A percentile compares a stretch with the other conserved stretches of the same genome.
Evolutionary conservation across 2,113 vertebrate species (phyloP).

Genomic region (Sander vitreus): DNA sequence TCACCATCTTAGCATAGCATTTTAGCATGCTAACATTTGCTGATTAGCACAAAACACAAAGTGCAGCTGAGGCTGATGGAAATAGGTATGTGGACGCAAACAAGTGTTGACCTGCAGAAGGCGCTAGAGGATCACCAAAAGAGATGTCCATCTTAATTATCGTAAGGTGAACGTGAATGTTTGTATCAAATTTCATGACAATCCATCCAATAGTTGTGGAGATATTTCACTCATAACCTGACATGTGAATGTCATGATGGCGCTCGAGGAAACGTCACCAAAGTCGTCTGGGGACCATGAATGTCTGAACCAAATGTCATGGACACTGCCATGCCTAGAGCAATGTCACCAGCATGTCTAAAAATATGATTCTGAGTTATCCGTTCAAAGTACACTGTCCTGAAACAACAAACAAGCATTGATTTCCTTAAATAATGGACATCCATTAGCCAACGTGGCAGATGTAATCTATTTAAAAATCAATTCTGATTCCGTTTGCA

Average conservation of each 20-base stretch:
- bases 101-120: neutral
- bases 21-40: too few relatives aligned
- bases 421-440: slow-evolving; percentile 31
- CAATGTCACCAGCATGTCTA: neutral
- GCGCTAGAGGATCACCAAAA: neutral
- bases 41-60: neutral
- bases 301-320: neutral
- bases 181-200: neutral
- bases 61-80: neutral
- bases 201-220: neutral
- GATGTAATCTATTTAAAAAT: slow-evolving; percentile 49
- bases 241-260: neutral
- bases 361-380: neutral
- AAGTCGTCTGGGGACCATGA: neutral
- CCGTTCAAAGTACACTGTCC: slow-evolving; percentile 9
- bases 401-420: slow-evolving; percentile 2
- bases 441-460: slow-evolving; percentile 41
- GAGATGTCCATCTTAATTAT: neutral
- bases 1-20: neutral
- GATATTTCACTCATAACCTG: neutral
- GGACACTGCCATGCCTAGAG: too few relatives aligned
- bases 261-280: neutral
- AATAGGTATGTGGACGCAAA: neutral
- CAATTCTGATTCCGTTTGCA: slow-evolving; percentile 41
- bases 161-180: neutral